Conservation (phyloP, 2,888 invertebrate species). For the Rutpela maculata region DNA sequence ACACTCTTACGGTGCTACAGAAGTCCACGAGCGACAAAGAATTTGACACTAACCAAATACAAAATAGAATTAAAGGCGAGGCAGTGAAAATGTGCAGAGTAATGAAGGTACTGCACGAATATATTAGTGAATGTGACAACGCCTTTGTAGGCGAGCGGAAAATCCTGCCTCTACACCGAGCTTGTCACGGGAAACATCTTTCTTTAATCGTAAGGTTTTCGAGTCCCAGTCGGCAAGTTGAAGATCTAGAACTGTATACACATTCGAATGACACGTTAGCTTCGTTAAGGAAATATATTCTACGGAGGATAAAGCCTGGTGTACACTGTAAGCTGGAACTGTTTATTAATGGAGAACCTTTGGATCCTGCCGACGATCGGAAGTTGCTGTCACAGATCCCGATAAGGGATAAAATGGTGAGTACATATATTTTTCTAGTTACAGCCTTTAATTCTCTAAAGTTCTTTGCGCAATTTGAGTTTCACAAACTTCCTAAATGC, state of each 20-base stretch:
- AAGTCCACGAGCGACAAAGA: constrained; percentile 75
- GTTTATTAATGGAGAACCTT: constrained; percentile 90
- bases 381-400: constrained; percentile 91
- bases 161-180: constrained; percentile 91
- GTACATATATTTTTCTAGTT: constrained; percentile 54
- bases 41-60: constrained; percentile 72
- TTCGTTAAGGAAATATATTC: constrained; percentile 86
- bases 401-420: constrained; percentile 91
- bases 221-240: constrained; percentile 92
- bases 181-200: constrained; percentile 93
- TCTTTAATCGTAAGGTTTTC: constrained; percentile 85
- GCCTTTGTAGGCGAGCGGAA: constrained; percentile 91
- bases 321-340: constrained; percentile 92
- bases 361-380: constrained; percentile 91
- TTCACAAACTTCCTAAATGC: too few relatives aligned
- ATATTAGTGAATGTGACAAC: constrained; percentile 95
- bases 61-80: constrained; percentile 78
- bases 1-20: constrained; percentile 83
- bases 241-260: constrained; percentile 93
- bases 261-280: constrained; percentile 96
- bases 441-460: too few relatives aligned
- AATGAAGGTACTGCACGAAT: constrained; percentile 95
- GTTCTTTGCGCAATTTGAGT: too few relatives aligned
- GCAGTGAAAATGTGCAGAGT: constrained; percentile 93
- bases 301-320: constrained; percentile 80